Base-by-base conservation (phyloP, 2,888 invertebrate species). In the Morpho helenor region DNA sequence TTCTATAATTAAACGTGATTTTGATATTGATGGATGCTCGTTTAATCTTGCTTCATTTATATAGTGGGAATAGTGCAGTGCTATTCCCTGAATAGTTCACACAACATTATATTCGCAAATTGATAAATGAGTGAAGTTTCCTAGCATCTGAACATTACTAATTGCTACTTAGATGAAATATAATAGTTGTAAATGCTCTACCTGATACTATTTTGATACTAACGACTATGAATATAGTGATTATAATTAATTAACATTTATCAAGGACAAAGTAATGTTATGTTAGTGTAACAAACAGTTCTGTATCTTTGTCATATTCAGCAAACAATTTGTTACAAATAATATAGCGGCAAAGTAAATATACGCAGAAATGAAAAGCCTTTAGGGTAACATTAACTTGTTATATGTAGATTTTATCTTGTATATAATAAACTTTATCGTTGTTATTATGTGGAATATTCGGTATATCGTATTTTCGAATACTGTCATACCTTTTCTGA, bases 251-350 rank as follows among this genome's bases (percentile, higher is more conserved):
- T 16, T 45, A 51, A 31, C 10, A 39, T 39, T n/a, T 39, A 5
- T 31, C n/a, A 43, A 43, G n/a, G 22, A 23, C 40, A n/a, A 8
- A 10, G 23, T 22, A 7, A n/a, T 7, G 40, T 48, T 10, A 39
- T 23, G 9, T 41, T 42, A 57, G 22, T 57, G 53, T 50, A 10
- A 1, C 42, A 41, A 48, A 47, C 43, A 51, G 50, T 50, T 42
- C 43, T 40, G 48, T 49, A 52, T 45, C 57, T 52, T 49, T 48
- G 22, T 60, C 46, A 55, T 55, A 49, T 52, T 56, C 52, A 9
- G 52, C 44, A 55, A 58, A 52, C 46, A 61, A 58, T 55, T 61
- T 49, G 55, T 61, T 43, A 56, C 55, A 55, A 61, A 58, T 58
- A 53, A 58, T 56, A 52, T 49, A 51, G 42, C 55, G 49, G 52